Percentiles rank a stretch among this genome's conserved stretches.
Conservation (phyloP, 2,888 invertebrate genomes). For the Ophion costatus region DNA sequence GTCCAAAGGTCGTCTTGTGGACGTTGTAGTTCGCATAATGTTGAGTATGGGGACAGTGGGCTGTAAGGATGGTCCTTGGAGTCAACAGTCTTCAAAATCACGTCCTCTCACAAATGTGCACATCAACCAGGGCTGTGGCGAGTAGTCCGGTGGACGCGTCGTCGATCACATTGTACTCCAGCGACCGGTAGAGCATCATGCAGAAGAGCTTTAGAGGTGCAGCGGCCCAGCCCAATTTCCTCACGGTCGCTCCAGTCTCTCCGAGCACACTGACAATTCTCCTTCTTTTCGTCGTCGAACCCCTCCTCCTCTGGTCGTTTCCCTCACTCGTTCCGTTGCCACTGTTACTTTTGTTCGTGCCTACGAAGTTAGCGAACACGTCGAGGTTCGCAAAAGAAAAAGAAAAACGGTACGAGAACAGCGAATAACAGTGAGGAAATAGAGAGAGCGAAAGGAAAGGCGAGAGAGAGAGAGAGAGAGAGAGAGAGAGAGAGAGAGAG, state of each 20-base stretch:
- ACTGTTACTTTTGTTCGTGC: constrained; percentile 63
- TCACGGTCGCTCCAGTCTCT: constrained; percentile 37
- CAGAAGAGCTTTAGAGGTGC: constrained; percentile 46
- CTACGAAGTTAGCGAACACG: constrained; percentile 64
- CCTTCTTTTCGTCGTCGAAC: background rate
- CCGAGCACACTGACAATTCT: constrained; percentile 8
- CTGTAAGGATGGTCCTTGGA: background rate
- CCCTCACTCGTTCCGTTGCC: constrained; percentile 29
- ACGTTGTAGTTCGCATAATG: background rate
- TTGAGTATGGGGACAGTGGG: background rate
- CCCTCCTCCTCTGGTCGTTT: constrained; percentile 14
- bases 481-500: constrained; percentile 58
- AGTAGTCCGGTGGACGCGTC: constrained; percentile 61
- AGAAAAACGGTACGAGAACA: constrained; percentile 42
- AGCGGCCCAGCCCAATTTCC: constrained; percentile 60
- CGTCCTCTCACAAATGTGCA: background rate
- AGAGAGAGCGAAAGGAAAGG: constrained; percentile 21
- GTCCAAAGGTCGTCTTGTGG: background rate
- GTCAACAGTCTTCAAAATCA: background rate
- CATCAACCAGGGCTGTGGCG: constrained; percentile 21
- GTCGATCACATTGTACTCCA: constrained; percentile 60
- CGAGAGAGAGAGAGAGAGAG: constrained; percentile 20
- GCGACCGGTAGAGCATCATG: constrained; percentile 36
- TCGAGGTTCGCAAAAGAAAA: constrained; percentile 29
- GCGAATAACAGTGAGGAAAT: constrained; percentile 5